A percentile compares a stretch with the other conserved stretches of the same genome.
Evolutionary conservation across 2,113 vertebrate species (phyloP).

Genomic region (Ophiodon elongatus): DNA sequence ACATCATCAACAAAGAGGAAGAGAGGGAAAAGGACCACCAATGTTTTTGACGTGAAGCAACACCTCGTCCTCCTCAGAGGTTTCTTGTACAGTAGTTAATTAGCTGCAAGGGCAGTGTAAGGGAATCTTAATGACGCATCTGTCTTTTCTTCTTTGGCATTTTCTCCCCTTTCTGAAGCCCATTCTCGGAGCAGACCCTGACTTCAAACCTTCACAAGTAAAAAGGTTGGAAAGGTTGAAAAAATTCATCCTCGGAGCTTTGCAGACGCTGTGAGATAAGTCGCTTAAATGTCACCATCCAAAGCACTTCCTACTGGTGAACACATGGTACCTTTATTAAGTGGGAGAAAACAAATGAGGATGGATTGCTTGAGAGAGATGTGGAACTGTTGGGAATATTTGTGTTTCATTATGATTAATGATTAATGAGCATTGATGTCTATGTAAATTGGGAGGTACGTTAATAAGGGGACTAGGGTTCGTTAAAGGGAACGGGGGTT

Average conservation of each 20-base stretch:
- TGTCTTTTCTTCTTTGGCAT: conserved; percentile 8
- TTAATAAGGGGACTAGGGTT: conserved; percentile 41
- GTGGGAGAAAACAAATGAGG: conserved; percentile 44
- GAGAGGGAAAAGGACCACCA: conserved; percentile 48
- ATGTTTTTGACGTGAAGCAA: conserved; percentile 59
- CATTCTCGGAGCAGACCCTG: conserved; percentile 1
- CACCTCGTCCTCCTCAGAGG: conserved; percentile 53
- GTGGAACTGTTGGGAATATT: conserved; percentile 53
- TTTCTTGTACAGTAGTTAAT: conserved; percentile 58
- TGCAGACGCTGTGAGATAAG: background rate
- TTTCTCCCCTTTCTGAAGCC: conserved; percentile 13
- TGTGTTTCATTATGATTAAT: conserved; percentile 65
- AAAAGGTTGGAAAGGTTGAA: conserved; percentile 13
- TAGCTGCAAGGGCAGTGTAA: conserved; percentile 53
- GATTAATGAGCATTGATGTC: conserved; percentile 62
- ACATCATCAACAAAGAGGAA: conserved; percentile 67
- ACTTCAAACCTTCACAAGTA: conserved; percentile 2
- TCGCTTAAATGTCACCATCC: conserved; percentile 38
- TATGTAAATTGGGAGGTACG: conserved; percentile 32
- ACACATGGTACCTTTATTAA: conserved; percentile 38
- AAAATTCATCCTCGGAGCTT: background rate
- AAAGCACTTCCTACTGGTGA: conserved; percentile 4
- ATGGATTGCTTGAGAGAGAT: conserved; percentile 37
- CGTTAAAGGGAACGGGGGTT: conserved; percentile 37
- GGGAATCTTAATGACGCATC: conserved; percentile 59